Evolutionary conservation across 1,140 invertebrate genomes (phyloP), one percentile per base, ranked within the genome.

Genomic region (Drosophila rhopaloa): DNA sequence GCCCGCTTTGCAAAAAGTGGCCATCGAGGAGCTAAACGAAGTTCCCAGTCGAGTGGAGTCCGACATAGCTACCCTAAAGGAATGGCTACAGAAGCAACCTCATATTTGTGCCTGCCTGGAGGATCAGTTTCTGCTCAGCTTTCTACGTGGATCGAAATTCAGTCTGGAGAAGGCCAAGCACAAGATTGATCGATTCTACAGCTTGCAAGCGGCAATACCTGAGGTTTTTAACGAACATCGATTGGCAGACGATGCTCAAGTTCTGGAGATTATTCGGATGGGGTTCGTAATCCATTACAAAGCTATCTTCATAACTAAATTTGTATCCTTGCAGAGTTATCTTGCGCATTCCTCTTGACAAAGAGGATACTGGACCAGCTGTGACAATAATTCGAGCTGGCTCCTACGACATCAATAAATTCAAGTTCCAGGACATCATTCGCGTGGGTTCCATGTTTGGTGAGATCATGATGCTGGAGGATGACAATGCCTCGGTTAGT

Each of bases 131-230:
- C 72, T 96, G 7, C 73, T 95, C 24, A 93, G 93, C 41, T 95
- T 95, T 83, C 85, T 96, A 41, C 93, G 95, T 3, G 95, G 95
- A 27, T 94, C 94, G 59, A 96, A 96, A 90, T 95, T 94, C 83
- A 96, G 95, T 74, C 84, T 96, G 72, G 94, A 95, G 82, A 93
- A 93, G 55, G 94, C 94, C 24, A 96, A 96, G 86, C 92, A 94
- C 71, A 95, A 95, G 77, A 76, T 96, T 4, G 95, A 96, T 81
- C 93, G 94, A 85, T 95, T 93, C 89, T 95, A 95, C 75, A 94
- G 94, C 2, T 84, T 95, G 46, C 93, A 93, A 76, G 92, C 93
- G 0, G 85, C 93, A 10, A 92, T 95, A 8, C 95, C 95, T 0
- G 95, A 96, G 67, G 88, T 94, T 24, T 93, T 92, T 47, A 86